Conservation (phyloP, 2,888 invertebrate genomes). For the Microlaimidae sp. region DNA sequence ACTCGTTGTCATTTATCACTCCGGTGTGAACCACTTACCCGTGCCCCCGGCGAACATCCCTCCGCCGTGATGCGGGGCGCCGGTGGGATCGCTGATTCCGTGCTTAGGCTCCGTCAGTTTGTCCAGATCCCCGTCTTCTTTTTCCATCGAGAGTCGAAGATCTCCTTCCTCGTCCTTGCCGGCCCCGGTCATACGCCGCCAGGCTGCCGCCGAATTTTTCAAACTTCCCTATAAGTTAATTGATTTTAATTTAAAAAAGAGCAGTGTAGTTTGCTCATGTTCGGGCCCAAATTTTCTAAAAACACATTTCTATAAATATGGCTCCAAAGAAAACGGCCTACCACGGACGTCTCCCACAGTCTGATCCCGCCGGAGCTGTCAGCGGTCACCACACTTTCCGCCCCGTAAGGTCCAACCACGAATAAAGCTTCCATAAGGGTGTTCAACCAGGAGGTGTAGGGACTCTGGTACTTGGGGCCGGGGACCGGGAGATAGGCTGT, state of each 20-base stretch:
- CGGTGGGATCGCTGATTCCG: conserved; percentile 73
- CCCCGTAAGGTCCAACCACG: conserved; percentile 38
- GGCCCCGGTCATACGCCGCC: conserved; percentile 40
- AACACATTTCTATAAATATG: not conserved
- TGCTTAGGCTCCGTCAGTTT: conserved; percentile 60
- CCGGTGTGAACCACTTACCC: conserved; percentile 46
- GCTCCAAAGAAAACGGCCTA: conserved; percentile 22
- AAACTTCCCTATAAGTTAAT: conserved; percentile 26
- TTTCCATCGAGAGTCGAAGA: conserved; percentile 11
- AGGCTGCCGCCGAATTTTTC: conserved; percentile 40
- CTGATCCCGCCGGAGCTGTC: conserved; percentile 45
- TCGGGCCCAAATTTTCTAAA: too few species aligned
- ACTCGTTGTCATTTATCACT: too few species aligned
- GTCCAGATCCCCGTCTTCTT: conserved; percentile 19
- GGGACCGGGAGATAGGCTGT: conserved; percentile 46
- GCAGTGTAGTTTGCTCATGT: too few species aligned
- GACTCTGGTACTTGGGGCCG: conserved; percentile 36
- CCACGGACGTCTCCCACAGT: conserved; percentile 44
- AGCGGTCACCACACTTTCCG: conserved; percentile 45
- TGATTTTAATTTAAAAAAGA: too few species aligned
- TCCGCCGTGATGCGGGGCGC: conserved; percentile 83
- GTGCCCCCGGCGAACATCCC: conserved; percentile 92
- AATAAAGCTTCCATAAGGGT: conserved; percentile 39
- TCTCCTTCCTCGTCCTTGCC: conserved; percentile 25
- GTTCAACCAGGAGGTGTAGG: conserved; percentile 41